Conservation (phyloP, 2,888 invertebrate genomes). For the Morpho deidamia region DNA sequence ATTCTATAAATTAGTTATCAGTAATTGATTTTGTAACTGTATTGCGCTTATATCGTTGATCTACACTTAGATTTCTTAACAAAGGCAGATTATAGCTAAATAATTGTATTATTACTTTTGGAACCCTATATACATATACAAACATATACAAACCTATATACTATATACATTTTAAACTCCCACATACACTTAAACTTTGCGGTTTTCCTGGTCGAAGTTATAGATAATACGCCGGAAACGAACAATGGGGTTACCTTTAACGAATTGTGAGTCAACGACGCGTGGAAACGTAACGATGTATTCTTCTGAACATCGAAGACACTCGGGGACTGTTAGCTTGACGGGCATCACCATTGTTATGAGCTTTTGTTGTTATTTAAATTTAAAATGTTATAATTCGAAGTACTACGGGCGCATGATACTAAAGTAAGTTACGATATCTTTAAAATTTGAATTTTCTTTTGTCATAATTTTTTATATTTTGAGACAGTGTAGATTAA, state of each 20-base stretch:
- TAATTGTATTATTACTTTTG: too few relatives aligned
- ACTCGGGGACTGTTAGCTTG: slow-evolving; percentile 11
- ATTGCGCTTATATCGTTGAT: too few relatives aligned
- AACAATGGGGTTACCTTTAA: slow-evolving; percentile 14
- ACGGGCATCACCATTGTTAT: slow-evolving; percentile 11
- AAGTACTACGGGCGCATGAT: background rate
- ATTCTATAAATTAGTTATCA: too few relatives aligned
- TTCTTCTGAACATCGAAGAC: slow-evolving; percentile 6
- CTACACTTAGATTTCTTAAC: too few relatives aligned
- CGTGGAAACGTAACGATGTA: slow-evolving; percentile 17
- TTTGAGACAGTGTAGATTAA: too few relatives aligned
- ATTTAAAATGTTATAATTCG: slow-evolving; percentile 9
- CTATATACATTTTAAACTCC: too few relatives aligned
- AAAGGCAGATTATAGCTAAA: too few relatives aligned
- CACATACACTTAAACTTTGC: slow-evolving; percentile 3
- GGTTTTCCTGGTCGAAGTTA: slow-evolving; percentile 16
- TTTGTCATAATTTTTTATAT: background rate
- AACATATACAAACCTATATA: too few relatives aligned
- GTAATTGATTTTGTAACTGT: too few relatives aligned
- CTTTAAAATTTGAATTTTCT: background rate
- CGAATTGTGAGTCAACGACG: slow-evolving; percentile 18
- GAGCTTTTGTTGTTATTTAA: slow-evolving; percentile 3
- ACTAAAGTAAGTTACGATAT: slow-evolving; percentile 1
- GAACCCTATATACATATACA: too few relatives aligned
- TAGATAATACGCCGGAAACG: slow-evolving; percentile 22